Conservation (phyloP, 2,797 vertebrate species). For the Ctenopoma multispine region DNA sequence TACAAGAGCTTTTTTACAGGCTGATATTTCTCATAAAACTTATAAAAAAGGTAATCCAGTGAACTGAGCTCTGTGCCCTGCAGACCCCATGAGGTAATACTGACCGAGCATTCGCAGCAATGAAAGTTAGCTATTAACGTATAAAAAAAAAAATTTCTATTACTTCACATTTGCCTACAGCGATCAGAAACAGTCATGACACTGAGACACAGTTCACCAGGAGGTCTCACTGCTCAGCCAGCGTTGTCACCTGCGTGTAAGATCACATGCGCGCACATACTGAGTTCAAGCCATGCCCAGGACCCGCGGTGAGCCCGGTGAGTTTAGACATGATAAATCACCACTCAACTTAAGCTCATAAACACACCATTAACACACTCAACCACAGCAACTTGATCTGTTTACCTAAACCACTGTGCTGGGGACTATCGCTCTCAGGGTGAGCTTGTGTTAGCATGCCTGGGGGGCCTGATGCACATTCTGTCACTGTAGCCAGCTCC, state of each 20-base stretch:
- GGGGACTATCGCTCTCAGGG: conserved; percentile 33
- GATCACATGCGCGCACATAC: conserved; percentile 18
- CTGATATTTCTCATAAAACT: conserved; percentile 50
- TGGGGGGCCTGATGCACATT: conserved; percentile 33
- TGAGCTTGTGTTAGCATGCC: conserved; percentile 55
- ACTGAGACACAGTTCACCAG: conserved; percentile 41
- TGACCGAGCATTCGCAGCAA: conserved; percentile 4
- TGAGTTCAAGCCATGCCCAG: conserved; percentile 45
- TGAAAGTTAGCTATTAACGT: conserved; percentile 26
- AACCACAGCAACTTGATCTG: conserved; percentile 74
- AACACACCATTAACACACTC: conserved; percentile 80
- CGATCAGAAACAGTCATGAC: conserved; percentile 28
- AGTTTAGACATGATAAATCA: conserved; percentile 75
- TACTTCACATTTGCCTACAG: conserved; percentile 23
- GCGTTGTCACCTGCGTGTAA: conserved; percentile 51
- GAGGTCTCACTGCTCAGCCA: conserved; percentile 48
- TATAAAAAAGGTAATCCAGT: conserved; percentile 46
- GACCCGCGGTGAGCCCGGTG: conserved; percentile 29
- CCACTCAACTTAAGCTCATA: conserved; percentile 78
- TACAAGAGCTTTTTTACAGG: conserved; percentile 18
- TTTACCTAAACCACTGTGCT: conserved; percentile 66
- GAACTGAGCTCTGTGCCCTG: conserved; percentile 10
- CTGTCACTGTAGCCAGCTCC: conserved; percentile 32
- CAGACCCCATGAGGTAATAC: conserved; percentile 45
- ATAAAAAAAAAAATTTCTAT: conserved; percentile 14